phyloP scores from a whole-genome alignment of 2,797 vertebrate genomes.

The Takifugu rubripes region DNA sequence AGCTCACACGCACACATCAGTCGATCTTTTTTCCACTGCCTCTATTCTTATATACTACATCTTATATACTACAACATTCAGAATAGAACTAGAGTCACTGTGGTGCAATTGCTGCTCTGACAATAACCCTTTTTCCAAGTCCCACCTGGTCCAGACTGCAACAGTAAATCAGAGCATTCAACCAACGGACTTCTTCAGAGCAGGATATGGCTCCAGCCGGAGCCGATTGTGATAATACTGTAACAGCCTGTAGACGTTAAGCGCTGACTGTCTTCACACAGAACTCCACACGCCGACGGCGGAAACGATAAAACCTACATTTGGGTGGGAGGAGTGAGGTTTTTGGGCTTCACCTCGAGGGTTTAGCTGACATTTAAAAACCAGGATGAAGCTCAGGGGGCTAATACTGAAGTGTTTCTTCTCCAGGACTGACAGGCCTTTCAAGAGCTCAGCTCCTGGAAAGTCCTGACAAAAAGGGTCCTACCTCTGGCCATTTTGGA shows the following conservation, averaged over 20 bases:
- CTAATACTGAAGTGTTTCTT: conserved; percentile 21
- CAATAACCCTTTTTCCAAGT: conserved; percentile 33
- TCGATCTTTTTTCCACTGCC: conserved; percentile 29
- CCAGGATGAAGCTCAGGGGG: conserved; percentile 20
- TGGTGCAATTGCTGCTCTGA: conserved; percentile 65
- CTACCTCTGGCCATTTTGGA: conserved; percentile 11
- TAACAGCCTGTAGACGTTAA: conserved; percentile 33
- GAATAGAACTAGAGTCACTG: conserved; percentile 52
- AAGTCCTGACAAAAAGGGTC: conserved; percentile 7
- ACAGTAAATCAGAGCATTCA: conserved; percentile 55
- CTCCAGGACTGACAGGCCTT: conserved; percentile 4
- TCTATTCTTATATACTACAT: conserved; percentile 56
- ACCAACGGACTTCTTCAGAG: conserved; percentile 36
- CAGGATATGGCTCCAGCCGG: conserved; percentile 49
- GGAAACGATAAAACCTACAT: conserved; percentile 24
- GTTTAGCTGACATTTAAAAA: conserved; percentile 23
- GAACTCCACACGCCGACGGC: conserved; percentile 25
- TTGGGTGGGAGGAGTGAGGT: conserved; percentile 9
- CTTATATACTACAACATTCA: conserved; percentile 56
- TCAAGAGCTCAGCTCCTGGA: conserved; percentile 6
- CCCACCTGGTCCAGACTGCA: conserved; percentile 58
- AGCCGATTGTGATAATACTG: conserved; percentile 76
- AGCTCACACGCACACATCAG: conserved; percentile 22
- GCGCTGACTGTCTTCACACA: conserved; percentile 14
- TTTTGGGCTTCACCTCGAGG: conserved; percentile 10